These are phyloP conservation scores for Sphaerodactylus townsendi DNA, from an alignment of 2,113 vertebrate genomes.

Conservation along the genomic window DNA sequence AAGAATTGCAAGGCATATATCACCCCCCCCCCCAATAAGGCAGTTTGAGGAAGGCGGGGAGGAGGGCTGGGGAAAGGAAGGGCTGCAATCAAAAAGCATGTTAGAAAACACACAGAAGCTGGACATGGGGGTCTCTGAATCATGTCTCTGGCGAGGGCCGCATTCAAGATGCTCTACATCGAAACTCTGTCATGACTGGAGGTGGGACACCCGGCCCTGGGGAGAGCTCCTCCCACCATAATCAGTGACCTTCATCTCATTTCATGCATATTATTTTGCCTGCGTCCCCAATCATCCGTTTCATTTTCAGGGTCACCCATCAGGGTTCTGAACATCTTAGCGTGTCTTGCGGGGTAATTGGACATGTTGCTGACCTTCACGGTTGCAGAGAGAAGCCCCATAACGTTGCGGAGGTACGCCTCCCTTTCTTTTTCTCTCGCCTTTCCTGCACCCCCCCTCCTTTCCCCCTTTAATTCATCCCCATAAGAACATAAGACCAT, in stretches of 20 bases:
- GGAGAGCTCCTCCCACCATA: not conserved
- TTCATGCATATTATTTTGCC: not conserved
- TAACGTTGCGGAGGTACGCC: no score
- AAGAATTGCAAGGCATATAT: conserved; percentile 16
- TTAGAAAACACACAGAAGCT: conserved; percentile 23
- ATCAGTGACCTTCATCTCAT: not conserved
- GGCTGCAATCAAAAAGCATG: conserved; percentile 33
- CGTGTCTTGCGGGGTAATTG: no score
- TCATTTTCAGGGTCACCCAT: no score
- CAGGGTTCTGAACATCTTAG: no score
- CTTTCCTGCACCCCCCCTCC: not conserved
- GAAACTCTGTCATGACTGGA: not conserved
- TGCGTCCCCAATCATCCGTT: not conserved
- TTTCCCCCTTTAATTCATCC: no score
- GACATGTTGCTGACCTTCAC: not conserved
- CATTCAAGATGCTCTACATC: not conserved
- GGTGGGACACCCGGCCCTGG: not conserved
- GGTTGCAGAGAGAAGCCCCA: not conserved
- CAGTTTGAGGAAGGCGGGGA: not conserved
- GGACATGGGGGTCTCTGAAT: conserved; percentile 3
- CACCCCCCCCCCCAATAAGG: not conserved
- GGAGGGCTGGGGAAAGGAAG: not conserved
- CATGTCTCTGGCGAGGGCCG: not conserved
- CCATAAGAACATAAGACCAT: no score
- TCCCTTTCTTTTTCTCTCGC: no score